phyloP scores from a whole-genome alignment of 1,140 invertebrate genomes.

The Nebria ingens region DNA sequence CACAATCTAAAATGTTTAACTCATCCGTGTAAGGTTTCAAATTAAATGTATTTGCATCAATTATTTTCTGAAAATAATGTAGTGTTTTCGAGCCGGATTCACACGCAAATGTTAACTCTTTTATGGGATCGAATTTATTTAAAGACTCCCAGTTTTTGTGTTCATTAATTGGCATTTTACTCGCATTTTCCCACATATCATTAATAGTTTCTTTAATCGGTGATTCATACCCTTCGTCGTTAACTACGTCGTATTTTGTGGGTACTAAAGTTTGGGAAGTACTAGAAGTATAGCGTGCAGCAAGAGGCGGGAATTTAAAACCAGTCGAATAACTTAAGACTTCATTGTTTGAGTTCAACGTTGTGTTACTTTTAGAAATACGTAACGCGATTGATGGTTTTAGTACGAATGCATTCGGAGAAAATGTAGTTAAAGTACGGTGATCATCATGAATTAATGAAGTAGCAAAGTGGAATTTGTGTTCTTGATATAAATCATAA shows the following conservation, averaged over 20 bases:
- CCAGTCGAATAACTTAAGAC: background rate
- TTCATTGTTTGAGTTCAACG: background rate
- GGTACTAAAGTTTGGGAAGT: too few relatives aligned
- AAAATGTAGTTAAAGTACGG: background rate
- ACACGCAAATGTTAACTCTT: conserved; percentile 25
- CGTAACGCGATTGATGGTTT: background rate
- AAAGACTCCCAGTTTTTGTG: conserved; percentile 28
- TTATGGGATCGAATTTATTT: conserved; percentile 22
- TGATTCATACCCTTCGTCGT: background rate
- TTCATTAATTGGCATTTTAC: conserved; percentile 17
- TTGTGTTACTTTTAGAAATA: background rate
- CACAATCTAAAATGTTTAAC: background rate
- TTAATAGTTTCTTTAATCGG: background rate
- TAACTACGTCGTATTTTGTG: too few relatives aligned
- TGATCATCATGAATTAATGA: background rate
- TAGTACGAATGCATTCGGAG: background rate
- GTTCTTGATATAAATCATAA: background rate
- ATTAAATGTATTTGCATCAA: background rate
- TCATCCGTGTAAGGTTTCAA: background rate
- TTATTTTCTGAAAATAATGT: background rate
- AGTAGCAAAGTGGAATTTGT: background rate
- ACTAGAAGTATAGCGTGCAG: too few relatives aligned
- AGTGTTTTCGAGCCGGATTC: conserved; percentile 15
- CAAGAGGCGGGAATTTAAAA: background rate
- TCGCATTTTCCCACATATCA: conserved; percentile 26